Conservation (phyloP, 2,113 vertebrate species). For the Holacanthus passer region DNA sequence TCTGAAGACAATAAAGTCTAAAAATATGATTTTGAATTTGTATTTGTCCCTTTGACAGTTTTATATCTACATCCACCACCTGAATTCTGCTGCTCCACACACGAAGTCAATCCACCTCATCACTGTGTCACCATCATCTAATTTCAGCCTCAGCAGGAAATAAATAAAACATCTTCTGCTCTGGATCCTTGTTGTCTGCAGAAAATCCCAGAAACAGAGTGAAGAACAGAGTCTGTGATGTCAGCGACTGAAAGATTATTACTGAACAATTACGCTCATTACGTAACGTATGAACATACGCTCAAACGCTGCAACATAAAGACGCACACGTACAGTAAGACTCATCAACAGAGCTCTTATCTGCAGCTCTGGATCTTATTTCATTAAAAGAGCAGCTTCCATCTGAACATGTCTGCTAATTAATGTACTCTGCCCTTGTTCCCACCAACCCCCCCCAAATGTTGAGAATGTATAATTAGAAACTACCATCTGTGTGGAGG, state of each 20-base stretch:
- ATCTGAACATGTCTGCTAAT: slow-evolving; percentile 25
- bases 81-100: background rate
- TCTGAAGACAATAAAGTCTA: too few species aligned
- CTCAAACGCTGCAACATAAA: background rate
- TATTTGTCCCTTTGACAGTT: background rate
- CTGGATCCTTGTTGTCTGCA: background rate
- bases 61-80: background rate
- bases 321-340: background rate
- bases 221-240: background rate
- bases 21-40: background rate
- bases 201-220: background rate
- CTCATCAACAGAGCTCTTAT: background rate
- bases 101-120: background rate
- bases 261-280: slow-evolving; percentile 3
- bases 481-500: slow-evolving; percentile 52
- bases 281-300: background rate
- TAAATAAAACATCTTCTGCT: background rate
- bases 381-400: slow-evolving; percentile 42
- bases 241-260: background rate
- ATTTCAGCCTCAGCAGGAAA: background rate
- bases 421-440: slow-evolving; percentile 31
- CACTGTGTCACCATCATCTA: background rate
- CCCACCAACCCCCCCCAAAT: slow-evolving; percentile 20
- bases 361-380: slow-evolving; percentile 19
- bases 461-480: slow-evolving; percentile 48